Conservation (phyloP, 2,113 vertebrate species). For the Protobothrops mucrosquamatus region DNA sequence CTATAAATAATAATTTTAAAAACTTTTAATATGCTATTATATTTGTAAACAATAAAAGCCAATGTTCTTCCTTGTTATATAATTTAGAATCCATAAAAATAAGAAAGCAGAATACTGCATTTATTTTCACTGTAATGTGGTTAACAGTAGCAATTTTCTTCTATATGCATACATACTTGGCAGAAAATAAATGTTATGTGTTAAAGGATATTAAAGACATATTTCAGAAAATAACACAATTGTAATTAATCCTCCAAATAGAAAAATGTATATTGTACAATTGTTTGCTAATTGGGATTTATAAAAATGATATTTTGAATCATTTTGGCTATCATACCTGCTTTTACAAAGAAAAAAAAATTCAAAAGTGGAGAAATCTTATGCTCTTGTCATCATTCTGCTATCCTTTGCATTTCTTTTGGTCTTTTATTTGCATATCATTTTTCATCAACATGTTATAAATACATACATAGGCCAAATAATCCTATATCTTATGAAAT, state of each 20-base stretch:
- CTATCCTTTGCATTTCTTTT: neutral
- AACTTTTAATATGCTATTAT: constrained; percentile 16
- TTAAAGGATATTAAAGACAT: neutral
- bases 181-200: neutral
- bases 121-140: neutral
- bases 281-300: neutral
- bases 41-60: neutral
- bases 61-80: neutral
- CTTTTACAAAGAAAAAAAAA: neutral
- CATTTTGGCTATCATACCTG: neutral
- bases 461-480: neutral
- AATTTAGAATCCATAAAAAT: constrained; percentile 1
- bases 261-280: neutral
- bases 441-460: neutral
- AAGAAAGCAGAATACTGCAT: neutral
- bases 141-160: neutral
- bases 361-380: neutral
- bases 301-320: neutral
- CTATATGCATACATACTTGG: neutral
- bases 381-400: neutral
- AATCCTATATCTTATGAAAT: neutral
- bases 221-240: neutral
- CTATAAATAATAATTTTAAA: constrained; percentile 71
- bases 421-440: neutral
- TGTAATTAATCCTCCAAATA: neutral